Conservation (phyloP, 1,140 invertebrate genomes). For the Antheraea mylitta region DNA sequence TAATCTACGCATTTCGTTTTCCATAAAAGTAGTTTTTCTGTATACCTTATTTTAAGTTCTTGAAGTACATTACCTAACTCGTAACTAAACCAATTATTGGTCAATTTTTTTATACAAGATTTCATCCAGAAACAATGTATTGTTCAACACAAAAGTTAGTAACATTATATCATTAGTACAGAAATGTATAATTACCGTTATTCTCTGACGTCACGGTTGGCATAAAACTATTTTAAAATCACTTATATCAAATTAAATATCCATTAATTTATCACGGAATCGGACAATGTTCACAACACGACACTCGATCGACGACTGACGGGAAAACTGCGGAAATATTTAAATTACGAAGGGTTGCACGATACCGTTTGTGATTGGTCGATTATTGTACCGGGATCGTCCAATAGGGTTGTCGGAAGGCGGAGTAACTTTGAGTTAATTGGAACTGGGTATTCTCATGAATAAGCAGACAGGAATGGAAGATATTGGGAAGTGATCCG, state of each 20-base stretch:
- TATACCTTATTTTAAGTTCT: too few species aligned
- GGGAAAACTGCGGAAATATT: constrained; percentile 43
- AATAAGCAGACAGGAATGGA: not conserved
- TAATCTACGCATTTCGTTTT: too few species aligned
- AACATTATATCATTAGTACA: not conserved
- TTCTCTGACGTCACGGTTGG: constrained; percentile 43
- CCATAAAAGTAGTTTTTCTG: too few species aligned
- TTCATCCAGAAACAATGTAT: too few species aligned
- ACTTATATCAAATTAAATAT: not conserved
- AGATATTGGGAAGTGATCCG: not conserved
- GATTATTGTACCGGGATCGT: constrained; percentile 18
- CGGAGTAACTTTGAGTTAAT: not conserved
- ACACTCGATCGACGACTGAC: constrained; percentile 35
- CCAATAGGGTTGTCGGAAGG: constrained; percentile 3
- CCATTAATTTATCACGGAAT: constrained; percentile 7
- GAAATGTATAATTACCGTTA: not conserved
- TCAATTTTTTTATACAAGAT: too few species aligned
- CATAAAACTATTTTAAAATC: constrained; percentile 33
- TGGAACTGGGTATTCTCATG: not conserved
- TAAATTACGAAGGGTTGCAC: constrained; percentile 51
- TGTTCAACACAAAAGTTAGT: too few species aligned
- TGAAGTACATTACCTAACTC: too few species aligned
- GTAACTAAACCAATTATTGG: too few species aligned
- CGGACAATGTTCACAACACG: constrained; percentile 12
- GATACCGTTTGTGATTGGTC: constrained; percentile 36